Base-by-base conservation (phyloP, 2,888 invertebrate genomes). In the Arctia plantaginis region DNA sequence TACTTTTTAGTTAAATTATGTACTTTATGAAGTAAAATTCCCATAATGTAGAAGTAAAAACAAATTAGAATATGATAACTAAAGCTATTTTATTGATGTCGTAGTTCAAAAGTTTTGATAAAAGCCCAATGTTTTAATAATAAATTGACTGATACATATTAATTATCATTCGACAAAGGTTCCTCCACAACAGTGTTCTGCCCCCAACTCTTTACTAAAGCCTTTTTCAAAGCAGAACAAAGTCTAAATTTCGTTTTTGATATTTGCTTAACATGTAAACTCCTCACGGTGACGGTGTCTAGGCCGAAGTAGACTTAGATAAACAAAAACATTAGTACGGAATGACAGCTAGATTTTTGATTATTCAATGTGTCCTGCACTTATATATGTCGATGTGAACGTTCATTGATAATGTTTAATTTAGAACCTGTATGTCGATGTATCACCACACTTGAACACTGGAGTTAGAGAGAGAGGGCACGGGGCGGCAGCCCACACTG, bases 161-260 rank as follows among this genome's bases (percentile, higher is more conserved):
- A n/a, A 23, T 18, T 35, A 2, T 0, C 55, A 18, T 27, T 62
- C 18, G 59, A 74, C 86, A 92, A 90, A 90, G 93, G 90, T 93
- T 92, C 92, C 91, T 93, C 85, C 90, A 88, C 86, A 85, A 73
- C 82, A 84, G 79, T 89, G 94, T 94, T 95, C 95, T 95, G 95
- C 93, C 90, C 90, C 90, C 85, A 90, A 90, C 84, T 91, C 85
- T 87, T 88, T 89, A 88, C 86, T 88, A 81, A 89, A 86, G 88
- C 90, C 90, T 91, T 92, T 91, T 69, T 91, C 89, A 87, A 89
- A 86, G 94, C 95, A 95, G 95, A 96, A 95, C 95, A 93, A 90
- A 93, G 96, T 96, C 96, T 96, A 96, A 96, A 96, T 95, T 95
- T 96, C 96, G 92, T 96, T 96, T 96, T 96, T 96, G 95, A 89